Evolutionary conservation across 2,113 vertebrate genomes (phyloP), one percentile per base, ranked within the genome.

Genomic region (Lepisosteus osseus): DNA sequence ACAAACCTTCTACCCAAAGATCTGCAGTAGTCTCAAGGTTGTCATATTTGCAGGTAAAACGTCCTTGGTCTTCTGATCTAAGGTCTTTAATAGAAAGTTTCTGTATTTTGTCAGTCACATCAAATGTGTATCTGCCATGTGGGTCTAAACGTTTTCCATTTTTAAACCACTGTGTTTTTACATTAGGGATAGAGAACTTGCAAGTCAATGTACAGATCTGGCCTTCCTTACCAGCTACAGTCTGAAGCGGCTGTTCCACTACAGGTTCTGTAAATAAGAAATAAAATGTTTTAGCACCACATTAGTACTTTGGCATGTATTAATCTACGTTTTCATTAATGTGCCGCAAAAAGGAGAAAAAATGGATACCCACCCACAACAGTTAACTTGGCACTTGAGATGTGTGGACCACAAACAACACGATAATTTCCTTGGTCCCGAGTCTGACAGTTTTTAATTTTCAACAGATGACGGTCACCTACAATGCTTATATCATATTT

Each of bases 361-460:
- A 66, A 82, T 77, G 8, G 51, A 42, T 59, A 87, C 93, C 88
- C 93, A 98, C 97, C 97, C 3, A 94, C 87, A 4, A 99, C 93
- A 62, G 88, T 95, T 73, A 99, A 86, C 72, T 91, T 97, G 78
- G 95, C 97, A 72, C 94, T 97, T 78, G 96, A 95, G 63, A 99
- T 98, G 74, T 99, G 96, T 51, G 96, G 94, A 17, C 97, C 97
- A 72, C 97, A 99, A 40, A 98, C 96, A 80, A 99, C 85, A 51
- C 96, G 93, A 80, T 95, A 99, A 90, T 95, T 95, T 79, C 95
- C 96, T 82, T 95, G 92, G 82, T 99, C 97, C 83, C 93, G 90
- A 74, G 78, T 77, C 66, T 92, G 91, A 83, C 96, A 98, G 71
- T 91, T 86, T 75, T 82, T 95, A 83, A 99, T 92, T 86, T 84